Conservation (phyloP, 1,140 invertebrate species). For the Aphelenchoides fujianensis region DNA sequence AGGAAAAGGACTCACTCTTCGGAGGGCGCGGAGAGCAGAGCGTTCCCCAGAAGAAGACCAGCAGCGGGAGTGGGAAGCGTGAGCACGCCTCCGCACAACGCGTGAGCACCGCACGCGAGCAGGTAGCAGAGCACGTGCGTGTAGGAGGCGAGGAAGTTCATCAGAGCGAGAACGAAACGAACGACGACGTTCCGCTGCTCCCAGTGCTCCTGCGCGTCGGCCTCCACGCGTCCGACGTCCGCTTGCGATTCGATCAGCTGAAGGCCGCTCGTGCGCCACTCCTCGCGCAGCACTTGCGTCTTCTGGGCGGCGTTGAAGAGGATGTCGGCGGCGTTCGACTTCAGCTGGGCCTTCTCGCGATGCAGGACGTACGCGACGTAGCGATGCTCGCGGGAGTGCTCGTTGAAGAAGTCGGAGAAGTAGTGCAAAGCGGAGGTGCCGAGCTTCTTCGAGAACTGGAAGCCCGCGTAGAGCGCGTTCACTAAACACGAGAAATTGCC, state of each 20-base stretch:
- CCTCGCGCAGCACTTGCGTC: constrained; percentile 39
- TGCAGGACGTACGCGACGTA: constrained; percentile 59
- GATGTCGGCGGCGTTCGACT: constrained; percentile 41
- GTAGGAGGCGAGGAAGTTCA: constrained; percentile 76
- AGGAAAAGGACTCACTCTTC: constrained; percentile 67
- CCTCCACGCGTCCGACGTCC: constrained; percentile 52
- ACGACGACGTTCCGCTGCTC: constrained; percentile 48
- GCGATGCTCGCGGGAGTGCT: constrained; percentile 57
- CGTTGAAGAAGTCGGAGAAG: constrained; percentile 49
- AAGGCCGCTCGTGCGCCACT: constrained; percentile 45
- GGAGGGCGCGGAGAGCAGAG: constrained; percentile 88
- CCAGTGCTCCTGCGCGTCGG: constrained; percentile 52
- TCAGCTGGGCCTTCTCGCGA: constrained; percentile 57
- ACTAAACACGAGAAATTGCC: background rate
- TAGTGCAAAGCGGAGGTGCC: constrained; percentile 33
- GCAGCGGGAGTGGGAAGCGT: constrained; percentile 83
- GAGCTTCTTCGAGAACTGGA: background rate
- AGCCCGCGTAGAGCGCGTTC: background rate
- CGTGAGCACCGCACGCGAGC: constrained; percentile 91
- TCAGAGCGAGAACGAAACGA: constrained; percentile 70
- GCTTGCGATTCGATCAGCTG: constrained; percentile 51
- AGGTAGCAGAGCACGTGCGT: constrained; percentile 92
- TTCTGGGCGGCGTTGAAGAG: constrained; percentile 43
- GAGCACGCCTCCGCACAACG: constrained; percentile 67
- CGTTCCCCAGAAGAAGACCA: constrained; percentile 94